Evolutionary conservation across 1,140 invertebrate species (phyloP).

Genomic region (Asbolus verrucosus): DNA sequence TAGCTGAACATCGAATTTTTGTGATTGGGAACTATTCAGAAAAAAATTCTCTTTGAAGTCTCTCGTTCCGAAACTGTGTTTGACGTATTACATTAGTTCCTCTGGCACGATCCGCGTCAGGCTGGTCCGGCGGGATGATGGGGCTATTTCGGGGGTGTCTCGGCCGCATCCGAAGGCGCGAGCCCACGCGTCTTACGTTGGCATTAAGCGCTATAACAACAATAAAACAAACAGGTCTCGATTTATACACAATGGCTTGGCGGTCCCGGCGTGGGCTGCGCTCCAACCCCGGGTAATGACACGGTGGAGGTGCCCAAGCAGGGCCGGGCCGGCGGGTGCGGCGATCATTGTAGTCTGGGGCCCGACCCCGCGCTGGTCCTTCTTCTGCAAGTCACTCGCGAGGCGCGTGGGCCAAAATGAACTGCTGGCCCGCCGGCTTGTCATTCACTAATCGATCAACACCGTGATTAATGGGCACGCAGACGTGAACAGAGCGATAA

Average conservation of each 20-base stretch:
- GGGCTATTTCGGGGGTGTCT: constrained; percentile 18
- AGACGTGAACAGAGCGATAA: constrained; percentile 25
- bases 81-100: no score
- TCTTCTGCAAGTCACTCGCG: constrained; percentile 40
- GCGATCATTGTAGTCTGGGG: constrained; percentile 39
- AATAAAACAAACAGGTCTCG: constrained; percentile 34
- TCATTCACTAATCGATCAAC: constrained; percentile 44
- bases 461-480: constrained; percentile 28
- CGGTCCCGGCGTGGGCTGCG: constrained; percentile 19
- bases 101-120: no score
- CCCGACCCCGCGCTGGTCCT: constrained; percentile 34
- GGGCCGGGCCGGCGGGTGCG: constrained; percentile 29
- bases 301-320: constrained; percentile 35
- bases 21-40: no score
- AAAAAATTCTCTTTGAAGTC: no score
- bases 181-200: constrained; percentile 13
- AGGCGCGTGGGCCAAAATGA: constrained; percentile 37
- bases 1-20: no score
- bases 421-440: constrained; percentile 26
- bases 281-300: constrained; percentile 40
- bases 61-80: no score
- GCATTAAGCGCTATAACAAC: constrained; percentile 22
- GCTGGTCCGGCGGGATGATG: no score
- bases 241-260: constrained; percentile 27
- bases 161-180: not conserved